Evolutionary conservation across 2,888 invertebrate genomes (phyloP), one percentile per base, ranked within the genome.

Genomic region (Cheilosia grossa): DNA sequence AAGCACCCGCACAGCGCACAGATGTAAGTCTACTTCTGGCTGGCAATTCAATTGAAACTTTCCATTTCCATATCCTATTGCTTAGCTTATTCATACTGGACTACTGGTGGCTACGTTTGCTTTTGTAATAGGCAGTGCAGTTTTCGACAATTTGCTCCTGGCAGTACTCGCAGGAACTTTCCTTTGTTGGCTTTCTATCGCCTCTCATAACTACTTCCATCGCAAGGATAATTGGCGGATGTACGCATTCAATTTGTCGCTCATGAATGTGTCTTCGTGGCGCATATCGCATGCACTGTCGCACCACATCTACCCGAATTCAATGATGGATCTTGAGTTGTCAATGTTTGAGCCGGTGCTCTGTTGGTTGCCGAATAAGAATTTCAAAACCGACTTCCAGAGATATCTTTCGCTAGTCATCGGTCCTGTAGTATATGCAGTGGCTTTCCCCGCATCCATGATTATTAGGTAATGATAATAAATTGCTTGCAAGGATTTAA

Each of bases 231-330:
- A 95, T 90, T 96, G 95, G 93, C 94, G 96, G 74, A 96, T 96
- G 95, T 95, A 95, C 89, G 94, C 95, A 78, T 96, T 96, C 88
- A 95, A 96, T 88, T 91, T 97, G 81, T 93, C 94, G 19, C 89
- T 95, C 87, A 93, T 96, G 93, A 92, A 91, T 87, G 91, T 90
- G 66, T 93, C 94, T 88, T 94, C 96, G 85, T 97, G 96, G 94
- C 93, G 96, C 80, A 94, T 97, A 47, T 94, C 95, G 0, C 97
- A 97, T 89, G 95, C 93, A 0, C 90, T 97, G 51, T 96, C 96
- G 42, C 97, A 97, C 90, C 97, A 97, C 89, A 92, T 95, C 9
- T 96, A 94, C 89, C 94, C 97, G 0, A 97, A 97, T 89, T 96
- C 96, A 0, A 91, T 95, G 4, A 93, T 94, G 91, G 97, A 97